phyloP scores from a whole-genome alignment of 2,113 vertebrate species.

The Terrapene triunguis region DNA sequence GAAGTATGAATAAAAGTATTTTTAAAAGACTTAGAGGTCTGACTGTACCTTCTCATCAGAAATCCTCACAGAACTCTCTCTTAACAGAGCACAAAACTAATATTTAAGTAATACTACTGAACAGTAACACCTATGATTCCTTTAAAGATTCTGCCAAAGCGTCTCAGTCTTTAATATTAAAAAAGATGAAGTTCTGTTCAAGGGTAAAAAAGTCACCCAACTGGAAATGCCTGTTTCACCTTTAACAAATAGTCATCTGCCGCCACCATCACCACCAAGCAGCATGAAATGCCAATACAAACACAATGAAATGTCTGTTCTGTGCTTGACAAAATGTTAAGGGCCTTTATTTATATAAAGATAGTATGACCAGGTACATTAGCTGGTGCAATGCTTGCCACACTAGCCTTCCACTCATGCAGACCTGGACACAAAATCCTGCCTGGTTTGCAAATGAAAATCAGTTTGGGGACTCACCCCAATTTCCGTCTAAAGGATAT shows the following conservation, averaged over 20 bases:
- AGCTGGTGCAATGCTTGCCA: neutral
- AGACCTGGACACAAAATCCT: neutral
- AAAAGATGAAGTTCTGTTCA: neutral
- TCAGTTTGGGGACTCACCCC: neutral
- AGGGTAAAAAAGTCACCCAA: conserved; percentile 9
- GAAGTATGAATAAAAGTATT: neutral
- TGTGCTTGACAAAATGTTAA: too few relatives aligned
- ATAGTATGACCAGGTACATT: neutral
- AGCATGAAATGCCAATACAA: neutral
- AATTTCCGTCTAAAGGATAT: neutral
- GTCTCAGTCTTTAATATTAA: neutral
- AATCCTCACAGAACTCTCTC: neutral
- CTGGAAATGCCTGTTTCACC: neutral
- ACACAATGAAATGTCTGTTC: neutral
- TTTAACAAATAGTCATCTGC: neutral
- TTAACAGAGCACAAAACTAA: neutral
- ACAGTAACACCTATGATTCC: neutral
- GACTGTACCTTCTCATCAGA: rapidly evolving
- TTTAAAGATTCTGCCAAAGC: neutral
- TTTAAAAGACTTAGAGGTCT: neutral
- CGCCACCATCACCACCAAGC: neutral
- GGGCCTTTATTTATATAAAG: neutral
- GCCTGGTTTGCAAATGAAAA: neutral
- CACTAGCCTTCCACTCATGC: neutral
- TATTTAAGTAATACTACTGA: neutral